Percentiles rank a stretch among this genome's conserved stretches.
phyloP scores from a whole-genome alignment of 2,888 invertebrate species.

The Stenichneumon culpator region DNA sequence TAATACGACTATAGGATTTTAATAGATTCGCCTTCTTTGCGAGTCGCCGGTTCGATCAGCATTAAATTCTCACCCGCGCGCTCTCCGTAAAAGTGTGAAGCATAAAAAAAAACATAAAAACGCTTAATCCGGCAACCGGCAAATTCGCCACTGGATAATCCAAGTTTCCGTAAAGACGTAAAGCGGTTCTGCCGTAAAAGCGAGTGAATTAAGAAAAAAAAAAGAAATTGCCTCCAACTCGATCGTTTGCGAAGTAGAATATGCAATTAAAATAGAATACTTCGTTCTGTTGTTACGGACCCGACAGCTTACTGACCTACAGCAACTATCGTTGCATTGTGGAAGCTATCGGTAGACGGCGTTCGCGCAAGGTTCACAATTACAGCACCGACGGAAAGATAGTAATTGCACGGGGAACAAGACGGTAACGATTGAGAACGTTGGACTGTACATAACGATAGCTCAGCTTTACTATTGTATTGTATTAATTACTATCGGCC shows the following conservation, averaged over 20 bases:
- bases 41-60: too few relatives aligned
- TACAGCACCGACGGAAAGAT: neutral
- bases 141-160: too few relatives aligned
- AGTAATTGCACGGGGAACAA: slow-evolving; percentile 18
- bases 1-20: too few relatives aligned
- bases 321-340: neutral
- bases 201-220: neutral
- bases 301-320: slow-evolving; percentile 16
- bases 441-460: neutral
- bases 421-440: slow-evolving; percentile 21
- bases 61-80: too few relatives aligned
- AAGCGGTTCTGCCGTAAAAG: too few relatives aligned
- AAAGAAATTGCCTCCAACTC: neutral
- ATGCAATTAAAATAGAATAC: neutral
- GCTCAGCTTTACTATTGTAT: neutral
- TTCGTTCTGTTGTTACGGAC: neutral
- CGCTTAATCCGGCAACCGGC: too few relatives aligned
- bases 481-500: neutral
- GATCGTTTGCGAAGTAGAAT: neutral
- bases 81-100: too few relatives aligned
- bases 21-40: too few relatives aligned
- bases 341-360: slow-evolving; percentile 4
- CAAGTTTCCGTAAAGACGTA: too few relatives aligned
- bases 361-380: neutral
- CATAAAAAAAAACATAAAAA: too few relatives aligned